phyloP scores from a whole-genome alignment of 1,140 invertebrate species.

The Cyphomyrmex costatus region DNA sequence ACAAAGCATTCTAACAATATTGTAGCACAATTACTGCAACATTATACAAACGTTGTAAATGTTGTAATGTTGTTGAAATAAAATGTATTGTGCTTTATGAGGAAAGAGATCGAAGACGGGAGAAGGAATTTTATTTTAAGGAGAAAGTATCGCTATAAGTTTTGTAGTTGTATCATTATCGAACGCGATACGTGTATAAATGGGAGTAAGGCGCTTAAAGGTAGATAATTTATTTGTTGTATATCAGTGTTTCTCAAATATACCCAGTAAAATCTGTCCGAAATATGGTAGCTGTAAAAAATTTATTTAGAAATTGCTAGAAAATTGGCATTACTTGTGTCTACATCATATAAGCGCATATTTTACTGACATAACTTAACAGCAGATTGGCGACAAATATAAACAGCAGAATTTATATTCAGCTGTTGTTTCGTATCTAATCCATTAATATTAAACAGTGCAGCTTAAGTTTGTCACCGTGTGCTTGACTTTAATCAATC shows the following conservation, averaged over 20 bases:
- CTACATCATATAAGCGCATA: neutral
- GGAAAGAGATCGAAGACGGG: neutral
- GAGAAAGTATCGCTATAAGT: conserved; percentile 27
- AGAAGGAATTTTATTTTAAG: neutral
- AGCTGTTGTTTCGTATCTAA: neutral
- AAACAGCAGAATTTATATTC: neutral
- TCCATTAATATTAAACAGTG: neutral
- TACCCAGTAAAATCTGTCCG: neutral
- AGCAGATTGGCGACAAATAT: neutral
- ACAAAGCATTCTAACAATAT: too few relatives aligned
- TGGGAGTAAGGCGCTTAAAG: conserved; percentile 61
- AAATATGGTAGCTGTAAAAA: neutral
- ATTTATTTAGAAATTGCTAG: neutral
- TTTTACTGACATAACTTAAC: neutral
- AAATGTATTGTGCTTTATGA: too few relatives aligned
- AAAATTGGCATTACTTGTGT: neutral
- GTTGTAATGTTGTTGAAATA: too few relatives aligned
- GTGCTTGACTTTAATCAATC: neutral
- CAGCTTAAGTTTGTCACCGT: neutral
- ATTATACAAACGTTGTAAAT: too few relatives aligned
- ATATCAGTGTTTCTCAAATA: conserved; percentile 60
- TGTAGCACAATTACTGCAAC: too few relatives aligned
- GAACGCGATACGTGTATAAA: conserved; percentile 66
- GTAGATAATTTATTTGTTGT: conserved; percentile 79
- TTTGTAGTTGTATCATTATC: neutral